Conservation (phyloP, 2,113 vertebrate species). For the Ammodramus savannarum region DNA sequence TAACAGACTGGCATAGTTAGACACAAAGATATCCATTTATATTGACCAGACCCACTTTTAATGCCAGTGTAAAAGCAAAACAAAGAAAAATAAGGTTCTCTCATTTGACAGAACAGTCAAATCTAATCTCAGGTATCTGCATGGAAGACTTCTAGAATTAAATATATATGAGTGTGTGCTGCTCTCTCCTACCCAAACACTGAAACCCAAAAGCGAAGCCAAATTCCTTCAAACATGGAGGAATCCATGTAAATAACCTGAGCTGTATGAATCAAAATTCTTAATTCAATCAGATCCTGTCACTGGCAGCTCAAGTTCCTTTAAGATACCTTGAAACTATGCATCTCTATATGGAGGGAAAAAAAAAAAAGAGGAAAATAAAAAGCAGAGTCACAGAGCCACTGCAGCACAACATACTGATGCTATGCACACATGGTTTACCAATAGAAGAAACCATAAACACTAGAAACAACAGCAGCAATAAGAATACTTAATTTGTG, state of each 20-base stretch:
- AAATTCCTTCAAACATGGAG: neutral
- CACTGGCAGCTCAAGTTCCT: neutral
- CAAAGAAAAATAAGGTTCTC: neutral
- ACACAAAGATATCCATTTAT: neutral
- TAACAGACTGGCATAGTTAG: neutral
- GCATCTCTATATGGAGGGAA: neutral
- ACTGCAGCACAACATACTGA: neutral
- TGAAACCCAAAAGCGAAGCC: neutral
- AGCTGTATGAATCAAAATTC: neutral
- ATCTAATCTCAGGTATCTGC: neutral
- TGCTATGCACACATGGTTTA: neutral
- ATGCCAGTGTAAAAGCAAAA: neutral
- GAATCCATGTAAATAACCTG: neutral
- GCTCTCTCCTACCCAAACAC: neutral
- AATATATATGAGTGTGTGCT: fast-evolving
- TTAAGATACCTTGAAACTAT: neutral
- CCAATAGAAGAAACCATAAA: neutral
- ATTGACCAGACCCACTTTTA: neutral
- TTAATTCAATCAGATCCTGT: neutral
- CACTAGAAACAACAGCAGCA: neutral
- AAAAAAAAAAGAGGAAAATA: neutral
- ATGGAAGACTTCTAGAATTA: neutral
- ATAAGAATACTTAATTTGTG: neutral
- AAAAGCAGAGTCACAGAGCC: neutral
- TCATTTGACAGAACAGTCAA: neutral